A percentile compares a stretch with the other conserved stretches of the same genome.
Conservation (phyloP, 2,888 invertebrate genomes). For the Hypomecis punctinalis region DNA sequence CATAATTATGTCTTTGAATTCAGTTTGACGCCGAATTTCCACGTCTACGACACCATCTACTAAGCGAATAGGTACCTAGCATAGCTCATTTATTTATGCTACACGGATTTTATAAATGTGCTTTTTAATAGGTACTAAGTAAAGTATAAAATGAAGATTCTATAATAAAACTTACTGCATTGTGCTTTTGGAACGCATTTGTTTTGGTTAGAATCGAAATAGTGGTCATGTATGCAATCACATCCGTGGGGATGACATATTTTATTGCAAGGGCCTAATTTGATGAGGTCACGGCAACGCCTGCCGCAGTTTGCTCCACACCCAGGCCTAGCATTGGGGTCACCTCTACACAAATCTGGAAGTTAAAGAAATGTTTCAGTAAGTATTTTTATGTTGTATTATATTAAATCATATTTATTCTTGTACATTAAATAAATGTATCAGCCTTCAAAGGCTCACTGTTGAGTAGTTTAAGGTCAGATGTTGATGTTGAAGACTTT, state of each 20-base stretch:
- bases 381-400: background rate
- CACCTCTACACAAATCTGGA: constrained; percentile 48
- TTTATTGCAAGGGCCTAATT: constrained; percentile 30
- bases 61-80: no score
- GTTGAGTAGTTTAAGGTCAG: no score
- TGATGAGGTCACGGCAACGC: constrained; percentile 44
- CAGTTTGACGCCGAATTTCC: no score
- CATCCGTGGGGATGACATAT: constrained; percentile 44
- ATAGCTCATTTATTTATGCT: background rate
- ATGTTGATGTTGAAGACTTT: no score
- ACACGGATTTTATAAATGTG: no score
- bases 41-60: no score
- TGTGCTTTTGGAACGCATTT: constrained; percentile 46
- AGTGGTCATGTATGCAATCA: constrained; percentile 44
- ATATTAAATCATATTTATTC: no score
- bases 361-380: constrained; percentile 21
- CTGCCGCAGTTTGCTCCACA: constrained; percentile 50
- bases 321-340: constrained; percentile 46
- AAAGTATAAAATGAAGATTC: background rate
- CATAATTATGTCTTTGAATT: no score
- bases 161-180: constrained; percentile 45
- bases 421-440: no score
- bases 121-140: background rate
- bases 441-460: no score
- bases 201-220: constrained; percentile 31